Conservation (phyloP, 1,140 invertebrate genomes). For the Pseudobourletiella spinata region DNA sequence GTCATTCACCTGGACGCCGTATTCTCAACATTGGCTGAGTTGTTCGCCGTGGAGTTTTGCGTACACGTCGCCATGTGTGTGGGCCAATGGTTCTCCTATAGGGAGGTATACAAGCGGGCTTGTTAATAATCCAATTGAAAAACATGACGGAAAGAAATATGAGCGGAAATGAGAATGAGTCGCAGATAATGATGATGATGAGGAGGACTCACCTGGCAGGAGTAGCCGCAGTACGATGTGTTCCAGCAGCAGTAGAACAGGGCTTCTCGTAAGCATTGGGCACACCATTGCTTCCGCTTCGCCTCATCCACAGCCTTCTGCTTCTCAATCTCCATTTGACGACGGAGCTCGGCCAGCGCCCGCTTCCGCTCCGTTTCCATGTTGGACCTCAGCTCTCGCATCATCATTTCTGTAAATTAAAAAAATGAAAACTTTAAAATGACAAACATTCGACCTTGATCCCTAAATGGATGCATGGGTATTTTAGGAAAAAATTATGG, state of each 20-base stretch:
- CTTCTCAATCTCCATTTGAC: conserved; percentile 53
- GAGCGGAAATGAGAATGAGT: too few species aligned
- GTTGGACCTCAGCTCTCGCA: conserved; percentile 55
- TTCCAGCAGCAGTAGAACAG: conserved; percentile 92
- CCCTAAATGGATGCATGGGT: too few species aligned
- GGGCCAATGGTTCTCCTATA: conserved; percentile 48
- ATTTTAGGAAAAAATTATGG: background rate
- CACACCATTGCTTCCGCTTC: conserved; percentile 81
- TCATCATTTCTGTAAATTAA: conserved; percentile 39
- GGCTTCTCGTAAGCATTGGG: conserved; percentile 72
- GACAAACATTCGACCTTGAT: too few species aligned
- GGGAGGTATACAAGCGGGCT: too few species aligned
- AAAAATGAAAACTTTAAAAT: too few species aligned
- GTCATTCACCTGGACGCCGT: background rate
- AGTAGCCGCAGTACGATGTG: conserved; percentile 81
- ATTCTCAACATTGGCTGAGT: too few species aligned
- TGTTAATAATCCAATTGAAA: too few species aligned
- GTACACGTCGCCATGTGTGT: conserved; percentile 46
- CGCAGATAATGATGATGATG: conserved; percentile 15
- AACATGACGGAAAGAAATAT: too few species aligned
- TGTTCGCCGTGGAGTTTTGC: conserved; percentile 11
- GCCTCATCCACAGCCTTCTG: conserved; percentile 59
- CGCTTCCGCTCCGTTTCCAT: conserved; percentile 57
- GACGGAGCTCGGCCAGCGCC: conserved; percentile 50
- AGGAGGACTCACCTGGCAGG: conserved; percentile 60